Evolutionary conservation across 2,113 vertebrate species (phyloP).

Genomic region (Toxotes jaculatrix): DNA sequence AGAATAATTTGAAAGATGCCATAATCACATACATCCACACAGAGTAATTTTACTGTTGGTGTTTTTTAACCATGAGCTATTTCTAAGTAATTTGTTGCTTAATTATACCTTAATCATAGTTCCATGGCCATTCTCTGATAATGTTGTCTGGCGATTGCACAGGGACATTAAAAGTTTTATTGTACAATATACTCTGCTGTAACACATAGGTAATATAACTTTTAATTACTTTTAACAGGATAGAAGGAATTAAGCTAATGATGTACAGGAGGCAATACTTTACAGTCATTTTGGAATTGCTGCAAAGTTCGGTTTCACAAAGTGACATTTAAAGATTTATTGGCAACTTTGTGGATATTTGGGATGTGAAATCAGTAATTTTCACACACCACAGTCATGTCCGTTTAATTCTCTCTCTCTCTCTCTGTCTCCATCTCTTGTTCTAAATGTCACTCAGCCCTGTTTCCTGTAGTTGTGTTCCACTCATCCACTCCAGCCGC

Average conservation of each 20-base stretch:
- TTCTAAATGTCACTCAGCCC: conserved; percentile 58
- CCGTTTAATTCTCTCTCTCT: conserved; percentile 16
- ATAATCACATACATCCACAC: too few species aligned
- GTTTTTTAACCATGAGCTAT: too few species aligned
- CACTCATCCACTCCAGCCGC: conserved; percentile 44
- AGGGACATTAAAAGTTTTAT: too few species aligned
- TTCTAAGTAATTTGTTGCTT: too few species aligned
- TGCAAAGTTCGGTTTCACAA: background rate
- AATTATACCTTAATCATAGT: too few species aligned
- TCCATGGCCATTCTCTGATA: too few species aligned
- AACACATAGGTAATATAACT: background rate
- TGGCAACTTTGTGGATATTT: conserved; percentile 25
- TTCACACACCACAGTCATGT: background rate
- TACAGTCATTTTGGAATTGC: background rate
- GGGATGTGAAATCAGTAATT: conserved; percentile 36
- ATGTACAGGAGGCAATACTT: background rate
- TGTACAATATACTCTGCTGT: too few species aligned
- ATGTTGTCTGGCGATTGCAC: too few species aligned
- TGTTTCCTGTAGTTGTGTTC: conserved; percentile 35
- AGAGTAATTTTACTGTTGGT: too few species aligned
- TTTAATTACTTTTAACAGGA: background rate
- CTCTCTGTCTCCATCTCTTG: background rate
- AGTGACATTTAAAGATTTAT: conserved; percentile 35
- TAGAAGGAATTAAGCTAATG: background rate
- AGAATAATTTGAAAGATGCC: too few species aligned